Evolutionary conservation across 2,888 invertebrate genomes (phyloP).

Genomic region (Copidosoma aretas): DNA sequence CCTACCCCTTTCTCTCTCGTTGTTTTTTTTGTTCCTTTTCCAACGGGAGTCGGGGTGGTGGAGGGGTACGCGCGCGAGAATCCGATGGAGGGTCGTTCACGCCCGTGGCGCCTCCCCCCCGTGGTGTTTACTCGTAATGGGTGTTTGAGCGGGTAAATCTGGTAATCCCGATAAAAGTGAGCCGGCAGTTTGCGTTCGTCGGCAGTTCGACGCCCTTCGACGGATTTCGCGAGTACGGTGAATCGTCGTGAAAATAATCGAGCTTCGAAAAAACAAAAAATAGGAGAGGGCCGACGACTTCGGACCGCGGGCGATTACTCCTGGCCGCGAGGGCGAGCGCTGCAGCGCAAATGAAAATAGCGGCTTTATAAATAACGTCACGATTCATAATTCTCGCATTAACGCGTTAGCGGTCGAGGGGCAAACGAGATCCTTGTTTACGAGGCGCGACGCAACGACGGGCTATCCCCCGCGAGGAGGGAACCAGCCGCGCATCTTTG

Average conservation of each 20-base stretch:
- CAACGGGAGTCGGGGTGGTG: neutral
- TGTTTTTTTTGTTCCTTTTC: neutral
- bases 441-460: conserved; percentile 21
- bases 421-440: conserved; percentile 33
- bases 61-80: neutral
- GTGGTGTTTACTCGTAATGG: neutral
- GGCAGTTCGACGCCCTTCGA: no score
- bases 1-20: neutral
- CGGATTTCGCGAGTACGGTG: no score
- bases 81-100: neutral
- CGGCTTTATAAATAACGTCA: conserved; percentile 28
- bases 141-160: no score
- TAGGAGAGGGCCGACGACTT: no score
- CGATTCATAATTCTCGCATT: conserved; percentile 28
- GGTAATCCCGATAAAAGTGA: no score
- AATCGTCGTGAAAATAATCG: no score
- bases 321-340: no score
- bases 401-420: neutral
- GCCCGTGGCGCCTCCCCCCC: no score
- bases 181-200: no score
- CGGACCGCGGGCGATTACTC: neutral
- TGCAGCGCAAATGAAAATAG: conserved; percentile 30
- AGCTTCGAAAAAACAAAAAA: neutral
- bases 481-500: neutral
- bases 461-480: conserved; percentile 13